Evolutionary conservation across 2,797 vertebrate species (phyloP), one percentile per base, ranked within the genome.

Genomic region (Sebastes minor): DNA sequence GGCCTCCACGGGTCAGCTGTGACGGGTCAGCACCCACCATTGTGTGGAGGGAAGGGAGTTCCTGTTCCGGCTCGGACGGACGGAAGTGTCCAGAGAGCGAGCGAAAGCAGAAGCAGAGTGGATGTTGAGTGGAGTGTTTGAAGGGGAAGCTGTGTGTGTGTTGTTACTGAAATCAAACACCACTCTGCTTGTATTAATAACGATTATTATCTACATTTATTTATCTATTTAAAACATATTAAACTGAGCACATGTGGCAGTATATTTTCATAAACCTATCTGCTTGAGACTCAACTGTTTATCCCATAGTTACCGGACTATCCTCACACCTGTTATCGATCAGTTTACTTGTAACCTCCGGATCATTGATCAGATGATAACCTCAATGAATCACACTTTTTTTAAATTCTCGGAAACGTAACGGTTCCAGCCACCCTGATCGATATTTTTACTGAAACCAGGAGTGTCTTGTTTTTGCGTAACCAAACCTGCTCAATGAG

Each of bases 21-120:
- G 80, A 82, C 53, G 79, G 91, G 92, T 93, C 92, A 91, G 90
- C 88, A 87, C 86, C 78, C 82, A 53, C 82, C 80, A 92, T 92
- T 93, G 90, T 92, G 60, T 68, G 53, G 46, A 87, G 84, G 80
- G 81, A 86, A 71, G 85, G 84, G 75, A 88, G 84, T 91, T 90
- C 91, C 91, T 92, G 92, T 88, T 88, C 80, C 71, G 72, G 84
- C 84, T 90, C 60, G 59, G 80, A 76, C 76, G 46, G 83, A 75
- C 78, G 75, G 89, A 94, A 87, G 86, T 70, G 76, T 78, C 80
- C 80, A 27, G 78, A 75, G 78, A 77, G 78, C 18, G 6, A 83
- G 83, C 57, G 49, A 84, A 83, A 74, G 85, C 86, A 86, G 87
- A 83, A 81, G 71, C 64, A 63, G 61, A 28, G 59, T 22, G 46